These are phyloP conservation scores for Drosophila eohydei DNA, from an alignment of 2,888 invertebrate genomes.

Conservation along the genomic window DNA sequence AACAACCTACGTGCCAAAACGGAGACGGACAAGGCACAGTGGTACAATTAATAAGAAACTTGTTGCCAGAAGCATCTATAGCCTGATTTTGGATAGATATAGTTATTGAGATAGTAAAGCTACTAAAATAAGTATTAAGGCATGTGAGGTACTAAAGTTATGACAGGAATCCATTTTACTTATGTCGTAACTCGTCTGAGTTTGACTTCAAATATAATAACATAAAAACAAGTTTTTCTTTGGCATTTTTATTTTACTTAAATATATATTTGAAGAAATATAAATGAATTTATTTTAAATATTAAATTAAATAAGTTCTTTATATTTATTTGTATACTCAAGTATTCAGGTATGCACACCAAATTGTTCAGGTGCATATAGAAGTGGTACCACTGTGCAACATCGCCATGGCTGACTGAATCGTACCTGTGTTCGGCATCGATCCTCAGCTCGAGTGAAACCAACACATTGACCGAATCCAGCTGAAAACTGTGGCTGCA, in stretches of 20 bases:
- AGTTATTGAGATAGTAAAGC: too few relatives aligned
- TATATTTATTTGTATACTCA: neutral
- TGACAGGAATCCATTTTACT: neutral
- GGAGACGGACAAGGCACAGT: conserved; percentile 53
- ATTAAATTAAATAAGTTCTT: neutral
- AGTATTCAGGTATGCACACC: neutral
- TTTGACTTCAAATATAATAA: too few relatives aligned
- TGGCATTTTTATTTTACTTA: too few relatives aligned
- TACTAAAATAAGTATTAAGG: too few relatives aligned
- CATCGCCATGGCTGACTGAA: conserved; percentile 25
- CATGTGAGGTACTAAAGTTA: neutral
- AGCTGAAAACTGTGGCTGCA: conserved; percentile 52
- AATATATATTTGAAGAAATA: too few relatives aligned
- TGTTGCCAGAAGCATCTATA: too few relatives aligned
- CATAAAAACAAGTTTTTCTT: too few relatives aligned
- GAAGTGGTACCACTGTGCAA: conserved; percentile 30
- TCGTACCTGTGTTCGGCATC: conserved; percentile 55
- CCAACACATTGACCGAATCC: conserved; percentile 42
- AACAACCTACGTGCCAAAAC: conserved; percentile 69
- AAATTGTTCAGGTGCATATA: neutral
- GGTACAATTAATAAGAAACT: conserved; percentile 1
- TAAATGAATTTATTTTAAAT: too few relatives aligned
- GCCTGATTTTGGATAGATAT: too few relatives aligned
- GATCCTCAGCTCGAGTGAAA: conserved; percentile 57
- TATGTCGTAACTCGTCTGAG: too few relatives aligned